Percentiles rank a stretch among this genome's conserved stretches.
Evolutionary conservation across 1,140 invertebrate genomes (phyloP).

Genomic region (Papilio dardanus): DNA sequence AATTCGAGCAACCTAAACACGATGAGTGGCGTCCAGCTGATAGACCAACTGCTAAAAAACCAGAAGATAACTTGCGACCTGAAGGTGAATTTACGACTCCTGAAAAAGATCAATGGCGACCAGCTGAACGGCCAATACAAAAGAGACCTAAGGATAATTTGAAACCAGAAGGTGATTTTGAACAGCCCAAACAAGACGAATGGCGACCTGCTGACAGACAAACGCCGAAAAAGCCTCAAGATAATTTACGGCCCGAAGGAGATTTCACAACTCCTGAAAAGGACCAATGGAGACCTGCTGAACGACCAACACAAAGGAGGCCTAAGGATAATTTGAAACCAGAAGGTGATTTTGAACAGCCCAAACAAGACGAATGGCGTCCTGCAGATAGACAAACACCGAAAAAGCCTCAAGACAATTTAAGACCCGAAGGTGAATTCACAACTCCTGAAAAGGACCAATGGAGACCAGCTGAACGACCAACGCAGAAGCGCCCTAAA

Average conservation of each 20-base stretch:
- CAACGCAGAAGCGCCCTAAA: slow-evolving; percentile 74
- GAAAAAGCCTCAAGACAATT: slow-evolving; percentile 84
- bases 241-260: slow-evolving; percentile 83
- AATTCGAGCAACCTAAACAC: slow-evolving; percentile 81
- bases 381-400: slow-evolving; percentile 83
- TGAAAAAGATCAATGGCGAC: slow-evolving; percentile 75
- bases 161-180: slow-evolving; percentile 83
- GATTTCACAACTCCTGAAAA: slow-evolving; percentile 81
- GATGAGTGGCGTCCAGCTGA: slow-evolving; percentile 72
- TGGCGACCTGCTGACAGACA: slow-evolving; percentile 71
- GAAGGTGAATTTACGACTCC: slow-evolving; percentile 85
- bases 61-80: slow-evolving; percentile 84
- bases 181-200: slow-evolving; percentile 57
- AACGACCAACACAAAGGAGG: slow-evolving; percentile 77
- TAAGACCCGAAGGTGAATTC: slow-evolving; percentile 85
- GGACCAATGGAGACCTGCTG: slow-evolving; percentile 80
- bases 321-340: slow-evolving; percentile 82
- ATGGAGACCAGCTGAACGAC: slow-evolving; percentile 69
- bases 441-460: slow-evolving; percentile 63
- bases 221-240: slow-evolving; percentile 70
- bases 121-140: slow-evolving; percentile 83
- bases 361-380: slow-evolving; percentile 61
- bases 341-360: slow-evolving; percentile 84
- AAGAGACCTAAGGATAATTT: slow-evolving; percentile 84
- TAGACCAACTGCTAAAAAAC: slow-evolving; percentile 77